A percentile compares a stretch with the other conserved stretches of the same genome.
These are phyloP conservation scores for Semotilus atromaculatus DNA, from an alignment of 2,797 vertebrate genomes.

Conservation along the genomic window DNA sequence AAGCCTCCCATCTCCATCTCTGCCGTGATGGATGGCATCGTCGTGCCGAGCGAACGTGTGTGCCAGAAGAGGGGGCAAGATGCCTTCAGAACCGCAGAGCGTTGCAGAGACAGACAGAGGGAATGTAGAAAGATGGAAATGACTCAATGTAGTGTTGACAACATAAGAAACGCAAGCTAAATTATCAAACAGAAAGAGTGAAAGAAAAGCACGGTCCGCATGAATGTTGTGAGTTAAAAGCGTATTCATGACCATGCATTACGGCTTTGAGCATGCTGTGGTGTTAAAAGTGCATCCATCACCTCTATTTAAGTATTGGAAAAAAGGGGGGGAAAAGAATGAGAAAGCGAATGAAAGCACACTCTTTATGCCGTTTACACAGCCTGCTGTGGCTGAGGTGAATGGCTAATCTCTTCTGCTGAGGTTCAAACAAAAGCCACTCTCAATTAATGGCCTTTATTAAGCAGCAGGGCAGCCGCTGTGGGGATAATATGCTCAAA, in stretches of 20 bases:
- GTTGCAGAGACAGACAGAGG: slow-evolving; percentile 21
- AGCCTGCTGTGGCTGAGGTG: slow-evolving; percentile 20
- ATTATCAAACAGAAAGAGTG: slow-evolving; percentile 15
- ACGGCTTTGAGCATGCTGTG: not conserved
- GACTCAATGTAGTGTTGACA: not conserved
- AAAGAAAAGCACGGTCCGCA: not conserved
- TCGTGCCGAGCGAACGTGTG: slow-evolving; percentile 36
- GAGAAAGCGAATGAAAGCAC: not conserved
- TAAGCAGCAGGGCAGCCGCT: slow-evolving; percentile 7
- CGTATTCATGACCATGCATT: not conserved
- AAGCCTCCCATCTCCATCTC: slow-evolving; percentile 41
- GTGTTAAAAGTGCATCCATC: slow-evolving; percentile 16
- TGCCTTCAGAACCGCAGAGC: slow-evolving; percentile 27
- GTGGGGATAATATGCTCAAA: slow-evolving; percentile 20
- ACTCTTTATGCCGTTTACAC: not conserved
- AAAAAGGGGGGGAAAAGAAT: not conserved
- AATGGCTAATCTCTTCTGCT: slow-evolving; percentile 11
- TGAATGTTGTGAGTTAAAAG: not conserved
- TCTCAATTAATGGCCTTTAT: slow-evolving; percentile 30
- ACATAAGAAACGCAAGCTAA: not conserved
- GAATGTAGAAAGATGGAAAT: not conserved
- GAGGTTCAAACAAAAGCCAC: slow-evolving; percentile 17
- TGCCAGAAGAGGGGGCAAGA: slow-evolving; percentile 60
- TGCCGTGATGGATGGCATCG: slow-evolving; percentile 53
- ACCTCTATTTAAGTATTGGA: slow-evolving; percentile 1